Percentiles rank a stretch among this genome's conserved stretches.
These are phyloP conservation scores for Podargus strigoides DNA, from an alignment of 2,797 vertebrate genomes.

Conservation along the genomic window DNA sequence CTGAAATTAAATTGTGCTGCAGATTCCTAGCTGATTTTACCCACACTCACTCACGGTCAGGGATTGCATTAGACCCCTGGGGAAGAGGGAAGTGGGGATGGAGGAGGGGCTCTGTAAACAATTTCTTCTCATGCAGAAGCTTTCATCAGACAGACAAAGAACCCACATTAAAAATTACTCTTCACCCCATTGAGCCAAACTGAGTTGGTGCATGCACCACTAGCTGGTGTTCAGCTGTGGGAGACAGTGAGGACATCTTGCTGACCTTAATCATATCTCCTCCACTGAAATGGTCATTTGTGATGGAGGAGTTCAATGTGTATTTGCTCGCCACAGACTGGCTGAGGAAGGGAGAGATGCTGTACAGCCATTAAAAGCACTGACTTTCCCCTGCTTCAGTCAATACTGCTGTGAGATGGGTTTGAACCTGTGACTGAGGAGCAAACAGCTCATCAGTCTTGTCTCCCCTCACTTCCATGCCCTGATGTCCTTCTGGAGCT, in stretches of 20 bases:
- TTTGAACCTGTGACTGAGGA: background rate
- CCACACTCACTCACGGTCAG: background rate
- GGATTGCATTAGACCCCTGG: background rate
- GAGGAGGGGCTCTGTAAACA: background rate
- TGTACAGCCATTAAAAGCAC: background rate
- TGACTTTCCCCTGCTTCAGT: background rate
- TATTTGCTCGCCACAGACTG: background rate
- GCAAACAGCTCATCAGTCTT: background rate
- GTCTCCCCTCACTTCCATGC: background rate
- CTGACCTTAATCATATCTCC: background rate
- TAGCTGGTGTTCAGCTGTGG: no score
- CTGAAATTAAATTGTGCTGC: constrained; percentile 58
- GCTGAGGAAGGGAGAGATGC: background rate
- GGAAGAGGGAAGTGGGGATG: background rate
- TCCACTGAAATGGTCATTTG: background rate
- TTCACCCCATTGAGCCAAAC: background rate
- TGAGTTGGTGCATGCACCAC: accelerated
- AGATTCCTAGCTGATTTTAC: constrained; percentile 2
- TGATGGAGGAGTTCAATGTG: background rate
- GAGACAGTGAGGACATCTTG: background rate
- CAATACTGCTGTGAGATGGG: background rate
- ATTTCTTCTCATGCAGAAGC: background rate
- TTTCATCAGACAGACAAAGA: background rate
- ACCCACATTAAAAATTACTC: background rate
- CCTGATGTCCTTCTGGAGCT: background rate